Evolutionary conservation across 2,888 invertebrate genomes (phyloP).

Genomic region (Cremastinae sp.): DNA sequence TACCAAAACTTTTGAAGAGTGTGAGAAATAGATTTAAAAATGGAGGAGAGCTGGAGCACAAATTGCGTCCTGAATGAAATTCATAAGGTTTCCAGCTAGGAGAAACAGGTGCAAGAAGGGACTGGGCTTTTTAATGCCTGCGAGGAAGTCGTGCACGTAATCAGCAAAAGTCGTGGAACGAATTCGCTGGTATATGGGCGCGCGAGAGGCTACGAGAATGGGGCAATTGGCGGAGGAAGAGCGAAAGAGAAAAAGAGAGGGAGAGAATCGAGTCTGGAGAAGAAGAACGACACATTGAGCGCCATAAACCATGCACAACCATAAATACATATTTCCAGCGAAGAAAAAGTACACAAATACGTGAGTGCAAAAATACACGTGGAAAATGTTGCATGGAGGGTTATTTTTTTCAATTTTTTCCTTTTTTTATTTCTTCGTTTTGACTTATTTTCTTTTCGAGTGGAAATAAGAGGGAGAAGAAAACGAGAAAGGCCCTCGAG

Average conservation of each 20-base stretch:
- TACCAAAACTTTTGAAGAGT: too few species aligned
- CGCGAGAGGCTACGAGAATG: not conserved
- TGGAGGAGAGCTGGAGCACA: not conserved
- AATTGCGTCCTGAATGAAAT: constrained; percentile 20
- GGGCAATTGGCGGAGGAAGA: not conserved
- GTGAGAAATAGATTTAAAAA: not conserved
- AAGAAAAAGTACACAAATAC: not conserved
- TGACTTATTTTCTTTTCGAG: too few species aligned
- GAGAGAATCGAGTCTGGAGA: constrained; percentile 17
- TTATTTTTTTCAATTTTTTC: not conserved
- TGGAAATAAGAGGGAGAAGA: constrained; percentile 42
- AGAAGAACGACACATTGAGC: constrained; percentile 18
- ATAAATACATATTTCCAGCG: not conserved
- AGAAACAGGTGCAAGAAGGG: constrained; percentile 35
- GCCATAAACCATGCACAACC: constrained; percentile 28
- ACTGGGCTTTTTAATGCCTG: constrained; percentile 13
- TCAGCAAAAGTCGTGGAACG: constrained; percentile 51
- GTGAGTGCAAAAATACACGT: not conserved
- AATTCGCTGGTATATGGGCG: constrained; percentile 35
- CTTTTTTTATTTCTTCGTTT: too few species aligned
- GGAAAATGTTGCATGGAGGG: not conserved
- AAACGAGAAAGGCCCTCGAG: constrained; percentile 13
- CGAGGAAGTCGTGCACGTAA: constrained; percentile 44
- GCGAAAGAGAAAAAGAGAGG: constrained; percentile 6
- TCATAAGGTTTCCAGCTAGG: not conserved